Conservation (phyloP, 2,888 invertebrate species). For the Piscicola geometra region DNA sequence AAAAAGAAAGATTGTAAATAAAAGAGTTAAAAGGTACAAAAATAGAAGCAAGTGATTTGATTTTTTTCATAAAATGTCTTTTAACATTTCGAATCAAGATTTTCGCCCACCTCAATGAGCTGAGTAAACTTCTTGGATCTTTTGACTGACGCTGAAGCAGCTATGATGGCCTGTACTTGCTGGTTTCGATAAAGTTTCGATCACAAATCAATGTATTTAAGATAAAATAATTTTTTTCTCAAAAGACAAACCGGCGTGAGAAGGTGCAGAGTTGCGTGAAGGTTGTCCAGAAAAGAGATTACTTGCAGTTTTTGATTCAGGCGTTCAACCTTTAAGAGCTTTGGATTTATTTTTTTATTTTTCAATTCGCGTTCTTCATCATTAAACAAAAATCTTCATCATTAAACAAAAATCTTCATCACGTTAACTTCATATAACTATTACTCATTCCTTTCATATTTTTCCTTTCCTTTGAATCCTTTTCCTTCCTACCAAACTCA, state of each 20-base stretch:
- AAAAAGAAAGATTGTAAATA: neutral
- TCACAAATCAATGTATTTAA: neutral
- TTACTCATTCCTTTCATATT: no score
- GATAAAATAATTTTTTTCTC: neutral
- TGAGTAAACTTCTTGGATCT: slow-evolving; percentile 79
- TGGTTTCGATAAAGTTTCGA: slow-evolving; percentile 49
- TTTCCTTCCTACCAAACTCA: slow-evolving; percentile 7
- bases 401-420: neutral
- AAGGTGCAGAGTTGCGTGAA: neutral
- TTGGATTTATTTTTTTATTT: neutral
- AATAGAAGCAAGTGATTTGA: no score
- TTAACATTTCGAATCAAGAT: no score
- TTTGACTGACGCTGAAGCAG: slow-evolving; percentile 85
- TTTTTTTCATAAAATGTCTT: no score
- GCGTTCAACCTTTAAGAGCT: slow-evolving; percentile 25
- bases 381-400: neutral
- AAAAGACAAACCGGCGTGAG: slow-evolving; percentile 2
- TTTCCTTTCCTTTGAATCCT: no score
- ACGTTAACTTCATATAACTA: no score
- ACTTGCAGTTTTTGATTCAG: slow-evolving; percentile 21
- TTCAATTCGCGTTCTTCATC: neutral
- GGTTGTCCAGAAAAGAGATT: slow-evolving; percentile 11
- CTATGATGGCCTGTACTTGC: slow-evolving; percentile 91
- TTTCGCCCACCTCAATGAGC: slow-evolving; percentile 70
- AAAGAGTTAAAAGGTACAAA: neutral